Conservation (phyloP, 2,888 invertebrate genomes). For the Rotaria sp. region DNA sequence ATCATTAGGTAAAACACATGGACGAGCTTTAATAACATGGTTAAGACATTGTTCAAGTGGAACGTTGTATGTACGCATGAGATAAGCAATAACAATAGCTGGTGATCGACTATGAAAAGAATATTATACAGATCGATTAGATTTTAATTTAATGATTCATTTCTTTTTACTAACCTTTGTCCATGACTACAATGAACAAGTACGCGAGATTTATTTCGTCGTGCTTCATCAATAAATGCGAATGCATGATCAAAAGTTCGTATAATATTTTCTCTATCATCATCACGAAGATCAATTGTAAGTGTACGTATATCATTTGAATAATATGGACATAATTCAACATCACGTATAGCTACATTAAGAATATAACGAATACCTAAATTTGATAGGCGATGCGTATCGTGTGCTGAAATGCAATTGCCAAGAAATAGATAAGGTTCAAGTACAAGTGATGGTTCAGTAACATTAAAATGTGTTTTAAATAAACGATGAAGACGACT, state of each 20-base stretch:
- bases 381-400: constrained; percentile 1
- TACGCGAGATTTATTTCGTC: neutral
- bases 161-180: neutral
- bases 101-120: neutral
- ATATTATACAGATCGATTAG: neutral
- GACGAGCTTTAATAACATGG: constrained; percentile 19
- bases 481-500: neutral
- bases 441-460: constrained; percentile 12
- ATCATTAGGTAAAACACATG: constrained; percentile 5
- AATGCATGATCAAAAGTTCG: neutral
- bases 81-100: constrained; percentile 20
- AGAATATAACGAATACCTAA: constrained; percentile 9
- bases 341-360: constrained; percentile 28
- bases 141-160: neutral
- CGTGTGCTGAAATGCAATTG: constrained; percentile 4
- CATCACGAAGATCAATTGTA: constrained; percentile 10
- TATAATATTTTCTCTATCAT: constrained; percentile 7
- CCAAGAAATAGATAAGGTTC: neutral
- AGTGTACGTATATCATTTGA: neutral
- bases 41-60: constrained; percentile 1
- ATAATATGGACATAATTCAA: constrained; percentile 17
- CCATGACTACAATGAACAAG: constrained; percentile 28
- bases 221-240: constrained; percentile 18
- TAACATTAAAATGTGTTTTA: neutral
- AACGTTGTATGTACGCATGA: neutral